Base-by-base conservation (phyloP, 2,797 vertebrate genomes). In the Yasuhikotakia modesta region DNA sequence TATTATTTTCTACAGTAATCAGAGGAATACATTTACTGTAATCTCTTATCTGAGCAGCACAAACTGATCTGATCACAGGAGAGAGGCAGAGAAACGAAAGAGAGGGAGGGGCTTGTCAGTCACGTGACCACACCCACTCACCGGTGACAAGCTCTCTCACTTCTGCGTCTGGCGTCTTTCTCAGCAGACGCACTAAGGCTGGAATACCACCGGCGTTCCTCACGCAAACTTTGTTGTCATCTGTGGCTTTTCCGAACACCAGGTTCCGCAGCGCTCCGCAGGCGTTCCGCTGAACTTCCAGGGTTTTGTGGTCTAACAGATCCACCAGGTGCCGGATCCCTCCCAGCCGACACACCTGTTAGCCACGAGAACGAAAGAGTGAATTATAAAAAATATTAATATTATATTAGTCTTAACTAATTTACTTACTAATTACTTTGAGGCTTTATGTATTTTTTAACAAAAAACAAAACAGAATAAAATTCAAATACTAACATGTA, bases 181-280 rank as follows among this genome's bases (percentile, higher is more conserved):
- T 93, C 86, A 99, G 90, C 84, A 99, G 90, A 13, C 96, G 93
- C 79, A 98, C 90, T 67, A 99, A 94, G 4, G 98, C 97, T 0
- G 96, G 95, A 17, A 99, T 93, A 0, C 98, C 98, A 0, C 96
- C 97, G 11, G 96, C 96, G 52, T 98, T 98, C 91, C 97, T 96
- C 93, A 99, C 95, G 0, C 96, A 95, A 88, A 98, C 95, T 90
- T 99, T 99, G 92, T 99, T 99, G 88, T 95, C 96, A 61, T 99
- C 98, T 0, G 96, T 99, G 79, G 96, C 96, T 78, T 97, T 99
- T 5, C 98, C 93, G 0, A 97, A 99, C 66, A 99, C 98, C 4
- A 99, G 93, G 89, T 99, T 99, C 85, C 97, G 94, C 85, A 99
- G 92, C 0, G 98, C 97, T 5, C 98, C 98, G 0, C 97, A 99